Evolutionary conservation across 2,797 vertebrate genomes (phyloP).

Genomic region (Notoglanidium macrostoma): DNA sequence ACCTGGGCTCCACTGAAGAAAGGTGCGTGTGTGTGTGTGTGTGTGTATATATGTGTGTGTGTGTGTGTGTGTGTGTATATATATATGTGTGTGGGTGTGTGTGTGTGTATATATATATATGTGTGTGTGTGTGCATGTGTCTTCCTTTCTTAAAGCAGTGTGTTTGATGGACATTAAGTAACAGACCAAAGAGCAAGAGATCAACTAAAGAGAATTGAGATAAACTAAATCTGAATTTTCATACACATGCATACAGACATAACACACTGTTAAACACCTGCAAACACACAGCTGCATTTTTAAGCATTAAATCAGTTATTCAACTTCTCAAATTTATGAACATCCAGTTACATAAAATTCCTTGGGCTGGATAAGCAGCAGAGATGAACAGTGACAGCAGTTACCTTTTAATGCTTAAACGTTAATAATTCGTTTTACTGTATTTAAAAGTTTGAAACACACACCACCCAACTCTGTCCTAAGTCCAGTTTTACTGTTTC

Average conservation of each 20-base stretch:
- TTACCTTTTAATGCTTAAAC: background rate
- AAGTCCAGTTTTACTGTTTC: background rate
- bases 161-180: background rate
- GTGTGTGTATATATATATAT: too few species aligned
- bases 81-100: constrained; percentile 68
- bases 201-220: too few species aligned
- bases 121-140: constrained; percentile 54
- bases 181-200: background rate
- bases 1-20: constrained; percentile 92
- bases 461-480: background rate
- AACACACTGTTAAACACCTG: background rate
- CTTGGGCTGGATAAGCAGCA: background rate
- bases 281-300: background rate
- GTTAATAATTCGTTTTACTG: background rate
- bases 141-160: background rate
- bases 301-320: background rate
- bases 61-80: constrained; percentile 59
- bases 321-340: background rate
- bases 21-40: constrained; percentile 75
- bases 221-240: background rate
- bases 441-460: background rate
- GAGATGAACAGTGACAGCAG: background rate
- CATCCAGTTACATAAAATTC: background rate
- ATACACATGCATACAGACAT: background rate
- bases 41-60: constrained; percentile 81